Base-by-base conservation (phyloP, 1,140 invertebrate species). In the Grapholita molesta region DNA sequence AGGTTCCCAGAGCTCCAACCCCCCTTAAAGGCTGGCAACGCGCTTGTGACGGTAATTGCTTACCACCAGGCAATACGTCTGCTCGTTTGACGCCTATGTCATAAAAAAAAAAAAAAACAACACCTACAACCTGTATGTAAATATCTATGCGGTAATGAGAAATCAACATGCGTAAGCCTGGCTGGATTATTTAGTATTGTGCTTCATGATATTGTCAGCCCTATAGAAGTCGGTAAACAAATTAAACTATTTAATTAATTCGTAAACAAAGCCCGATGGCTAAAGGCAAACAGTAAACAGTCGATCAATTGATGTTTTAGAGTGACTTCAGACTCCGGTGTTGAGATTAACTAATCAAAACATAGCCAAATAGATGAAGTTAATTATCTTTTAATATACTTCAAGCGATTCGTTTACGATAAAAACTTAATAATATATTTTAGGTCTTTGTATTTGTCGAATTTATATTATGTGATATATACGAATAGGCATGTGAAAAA, bases 161-260 rank as follows among this genome's bases (percentile, higher is more conserved):
- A n/a, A n/a, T n/a, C 28, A 30, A 7, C 3, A 6, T 35, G 2
- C 42, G 42, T 21, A 48, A 48, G 18, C 3, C n/a, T 15, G 7
- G 35, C 35, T 38, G 0, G n/a, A 15, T 38, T 38, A 38, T 48
- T 18, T 21, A 9, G n/a, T 21, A 21, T 21, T 2, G 8, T 6
- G 21, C 6, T 48, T 15, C 21, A 15, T 48, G 15, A 48, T 21
- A 21, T 18, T 32, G n/a, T 28, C 55, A 61, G 2, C 73, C 70
- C 68, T 74, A 25, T 28, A 52, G 38, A 38, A 53, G 21, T 67
- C 52, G 7, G 68, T 76, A 77, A 76, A 80, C 82, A 80, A 75
- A 75, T 67, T 66, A 33, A 28, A 71, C 73, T 76, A 80, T 80
- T 82, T 80, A 72, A 82, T 78, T 82, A 78, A 79, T 84, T 80